Percentiles rank a stretch among this genome's conserved stretches.
phyloP scores from a whole-genome alignment of 1,140 invertebrate genomes.

The Bombus superbus region DNA sequence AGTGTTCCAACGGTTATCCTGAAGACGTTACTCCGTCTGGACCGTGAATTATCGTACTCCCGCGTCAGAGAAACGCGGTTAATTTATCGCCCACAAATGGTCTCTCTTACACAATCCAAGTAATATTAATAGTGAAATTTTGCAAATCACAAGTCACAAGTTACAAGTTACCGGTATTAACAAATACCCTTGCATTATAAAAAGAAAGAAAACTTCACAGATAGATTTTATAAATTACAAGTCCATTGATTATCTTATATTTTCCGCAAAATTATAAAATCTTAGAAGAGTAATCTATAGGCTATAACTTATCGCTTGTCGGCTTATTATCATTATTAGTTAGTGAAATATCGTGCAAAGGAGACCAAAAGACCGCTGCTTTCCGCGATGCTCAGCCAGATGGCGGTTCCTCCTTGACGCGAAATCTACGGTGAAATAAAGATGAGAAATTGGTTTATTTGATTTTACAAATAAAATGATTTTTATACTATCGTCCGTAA shows the following conservation, averaged over 20 bases:
- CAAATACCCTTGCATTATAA: background rate
- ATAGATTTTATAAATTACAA: background rate
- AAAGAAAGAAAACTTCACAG: background rate
- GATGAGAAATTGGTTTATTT: no score
- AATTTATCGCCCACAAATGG: background rate
- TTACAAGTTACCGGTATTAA: background rate
- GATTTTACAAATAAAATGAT: no score
- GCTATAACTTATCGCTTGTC: no score
- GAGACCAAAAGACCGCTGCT: no score
- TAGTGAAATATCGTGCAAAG: no score
- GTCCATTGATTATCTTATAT: background rate
- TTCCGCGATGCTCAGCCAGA: no score
- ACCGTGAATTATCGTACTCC: constrained; percentile 8
- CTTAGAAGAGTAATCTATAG: background rate
- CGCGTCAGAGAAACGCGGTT: background rate
- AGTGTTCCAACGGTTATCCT: background rate
- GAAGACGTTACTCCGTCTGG: constrained; percentile 14
- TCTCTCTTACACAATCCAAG: background rate
- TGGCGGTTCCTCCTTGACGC: no score
- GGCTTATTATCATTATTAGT: no score
- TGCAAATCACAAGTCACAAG: no score
- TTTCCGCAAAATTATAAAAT: background rate
- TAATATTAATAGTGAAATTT: background rate
- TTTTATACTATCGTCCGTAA: no score
- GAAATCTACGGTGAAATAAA: no score